Evolutionary conservation across 2,113 vertebrate genomes (phyloP), one percentile per base, ranked within the genome.

Genomic region (Castor canadensis): DNA sequence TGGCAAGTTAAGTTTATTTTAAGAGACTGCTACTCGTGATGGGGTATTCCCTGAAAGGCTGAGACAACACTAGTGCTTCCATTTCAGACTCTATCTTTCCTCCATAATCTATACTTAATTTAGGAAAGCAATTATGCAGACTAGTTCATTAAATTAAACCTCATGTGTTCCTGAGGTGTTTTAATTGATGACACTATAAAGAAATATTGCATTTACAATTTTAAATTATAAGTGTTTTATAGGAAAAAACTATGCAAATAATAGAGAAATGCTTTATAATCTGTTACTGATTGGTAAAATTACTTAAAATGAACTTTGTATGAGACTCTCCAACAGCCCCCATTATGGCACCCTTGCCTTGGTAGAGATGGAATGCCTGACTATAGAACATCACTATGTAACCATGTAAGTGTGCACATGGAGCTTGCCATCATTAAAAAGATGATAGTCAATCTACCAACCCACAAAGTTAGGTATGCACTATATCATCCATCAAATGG

Each of bases 1-100:
- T 92, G 17, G 38, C 40, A n/a, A 82, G 69, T 73, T 94, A 56
- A 60, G 77, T 82, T 89, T 79, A 71, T 85, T 79, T 47, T 91
- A 60, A 38, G 38, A 85, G 79, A 87, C 24, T 84, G 15, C 10
- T 89, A 62, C 12, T 83, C 24, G 60, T 71, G 12, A 77, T 15
- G 82, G 22, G 28, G 43, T 45, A 30, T 15, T 89, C 17, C 32
- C 28, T 77, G 13, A 28, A 56, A 89, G 35, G 3, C 35, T 28
- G 15, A 93, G 67, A 43, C 5, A 92, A 40, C 64, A 40, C 45
- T 87, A 52, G 9, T 87, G 28, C 13, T 92, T 93, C 22, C 13
- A 92, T 77, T 96, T 95, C 69, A 89, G 45, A 81, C 9, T 35
- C 35, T 60, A 76, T 89, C 54, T 5, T 43, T 87, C 30, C 1